Percentiles rank a stretch among this genome's conserved stretches.
phyloP scores from a whole-genome alignment of 2,888 invertebrate genomes.

The Cerastoderma edule region DNA sequence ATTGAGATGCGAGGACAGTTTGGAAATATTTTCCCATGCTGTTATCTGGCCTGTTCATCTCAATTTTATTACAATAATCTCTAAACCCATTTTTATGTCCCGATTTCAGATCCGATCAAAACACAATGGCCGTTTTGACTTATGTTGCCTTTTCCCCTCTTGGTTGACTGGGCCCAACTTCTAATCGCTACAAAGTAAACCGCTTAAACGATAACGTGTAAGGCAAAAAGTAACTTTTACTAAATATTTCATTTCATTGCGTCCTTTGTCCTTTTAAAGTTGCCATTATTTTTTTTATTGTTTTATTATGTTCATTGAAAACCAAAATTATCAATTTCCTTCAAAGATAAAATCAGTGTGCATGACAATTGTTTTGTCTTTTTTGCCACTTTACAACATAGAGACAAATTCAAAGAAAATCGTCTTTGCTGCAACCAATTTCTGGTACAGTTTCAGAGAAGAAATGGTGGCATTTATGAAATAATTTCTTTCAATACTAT shows the following conservation, averaged over 20 bases:
- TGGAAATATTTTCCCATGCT: slow-evolving; percentile 14
- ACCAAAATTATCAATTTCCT: no score
- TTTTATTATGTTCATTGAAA: not conserved
- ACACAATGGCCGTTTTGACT: slow-evolving; percentile 21
- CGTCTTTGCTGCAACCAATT: no score
- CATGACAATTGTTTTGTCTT: no score
- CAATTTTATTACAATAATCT: slow-evolving; percentile 23
- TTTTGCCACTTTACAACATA: no score
- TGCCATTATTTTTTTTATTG: not conserved
- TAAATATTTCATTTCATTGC: not conserved
- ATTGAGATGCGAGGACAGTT: slow-evolving; percentile 11
- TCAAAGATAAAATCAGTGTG: no score
- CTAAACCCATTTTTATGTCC: slow-evolving; percentile 20
- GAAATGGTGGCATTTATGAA: no score
- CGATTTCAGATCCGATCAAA: slow-evolving; percentile 12
- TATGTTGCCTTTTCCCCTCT: slow-evolving; percentile 22
- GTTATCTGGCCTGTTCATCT: slow-evolving; percentile 16
- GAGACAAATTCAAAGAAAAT: no score
- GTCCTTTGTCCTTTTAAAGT: no score
- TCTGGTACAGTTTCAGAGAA: no score
- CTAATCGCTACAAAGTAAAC: slow-evolving; percentile 13
- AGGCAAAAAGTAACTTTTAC: not conserved
- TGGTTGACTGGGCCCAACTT: slow-evolving; percentile 1
- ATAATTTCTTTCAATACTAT: no score
- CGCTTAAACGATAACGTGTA: no score